Base-by-base conservation (phyloP, 2,113 vertebrate genomes). In the Bungarus multicinctus region DNA sequence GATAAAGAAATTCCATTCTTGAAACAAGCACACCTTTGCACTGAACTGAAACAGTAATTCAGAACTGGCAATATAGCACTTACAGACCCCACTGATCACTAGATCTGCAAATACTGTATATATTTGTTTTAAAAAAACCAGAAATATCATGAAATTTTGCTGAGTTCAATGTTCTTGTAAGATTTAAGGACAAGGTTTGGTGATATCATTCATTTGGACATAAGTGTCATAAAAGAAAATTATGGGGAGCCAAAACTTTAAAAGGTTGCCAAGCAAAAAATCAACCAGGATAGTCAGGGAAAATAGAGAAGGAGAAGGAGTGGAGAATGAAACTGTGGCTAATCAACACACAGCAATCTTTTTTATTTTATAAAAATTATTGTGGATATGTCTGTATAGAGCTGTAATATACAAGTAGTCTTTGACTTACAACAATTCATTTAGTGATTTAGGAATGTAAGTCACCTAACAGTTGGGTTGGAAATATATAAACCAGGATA, bases 1-100 rank as follows among this genome's bases (percentile, higher is more conserved):
- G n/a, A 93, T 11, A 69, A 27, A 92, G 39, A 69, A 94, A 93
- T 94, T 94, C 50, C 95, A 90, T 87, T 94, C 90, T 94, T 92
- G 45, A 86, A 87, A 69, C 43, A 52, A 58, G 23, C 90, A 57
- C 25, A 74, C 4, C 0, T 30, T 34, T 22, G 88, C 88, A 94
- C 23, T 20, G 54, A 91, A 54, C 60, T 87, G 50, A 34, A 57
- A 55, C 91, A 1, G 0, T 3, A 2, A 0, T 60, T 3, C 4
- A 12, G 64, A 4, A 34, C 64, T 74, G 14, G n/a, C 64, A 34
- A 74, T 34, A 74, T n/a, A 74, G n/a, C 64, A 74, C 30, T 69
- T 69, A 27, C 12, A 69, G 11, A 5, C 12, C 64, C 60, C 30
- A n/a, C 25, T 64, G 10, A 64, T 64, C 11, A n/a, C 60, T 69